phyloP scores from a whole-genome alignment of 2,113 vertebrate species.

The Centropristis striata region DNA sequence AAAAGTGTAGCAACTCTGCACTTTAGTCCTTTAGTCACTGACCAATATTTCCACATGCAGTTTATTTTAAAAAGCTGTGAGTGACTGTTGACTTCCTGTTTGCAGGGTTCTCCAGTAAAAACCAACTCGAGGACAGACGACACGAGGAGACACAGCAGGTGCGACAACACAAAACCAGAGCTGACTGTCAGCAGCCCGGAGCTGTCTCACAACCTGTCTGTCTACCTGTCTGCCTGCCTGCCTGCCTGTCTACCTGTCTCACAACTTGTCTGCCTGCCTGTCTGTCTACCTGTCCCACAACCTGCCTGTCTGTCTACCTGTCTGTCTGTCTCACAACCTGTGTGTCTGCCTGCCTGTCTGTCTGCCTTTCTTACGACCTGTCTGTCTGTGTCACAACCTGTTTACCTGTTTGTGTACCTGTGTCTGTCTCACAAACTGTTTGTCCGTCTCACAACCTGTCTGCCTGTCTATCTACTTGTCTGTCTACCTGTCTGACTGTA shows the following conservation, averaged over 20 bases:
- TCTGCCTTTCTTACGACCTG: no score
- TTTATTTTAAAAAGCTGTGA: slow-evolving; percentile 14
- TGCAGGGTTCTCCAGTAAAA: slow-evolving; percentile 90
- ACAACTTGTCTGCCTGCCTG: background rate
- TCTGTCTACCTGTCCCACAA: background rate
- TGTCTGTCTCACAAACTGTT: no score
- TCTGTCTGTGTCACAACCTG: no score
- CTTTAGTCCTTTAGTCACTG: no score
- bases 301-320: no score
- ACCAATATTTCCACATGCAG: background rate
- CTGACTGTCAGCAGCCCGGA: background rate
- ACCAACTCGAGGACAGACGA: slow-evolving; percentile 85
- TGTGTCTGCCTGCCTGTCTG: background rate
- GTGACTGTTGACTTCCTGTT: slow-evolving; percentile 49
- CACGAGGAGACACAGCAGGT: slow-evolving; percentile 87
- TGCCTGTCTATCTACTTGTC: background rate
- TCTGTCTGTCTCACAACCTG: background rate
- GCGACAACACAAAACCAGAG: slow-evolving; percentile 2
- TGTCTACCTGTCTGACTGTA: slow-evolving; percentile 32
- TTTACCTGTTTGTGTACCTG: no score
- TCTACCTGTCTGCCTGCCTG: no score
- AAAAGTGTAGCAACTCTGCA: no score
- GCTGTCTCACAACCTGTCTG: slow-evolving; percentile 2
- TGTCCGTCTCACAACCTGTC: background rate
- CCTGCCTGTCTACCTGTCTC: background rate